These are phyloP conservation scores for Quadroppia sp. DNA, from an alignment of 2,888 invertebrate genomes.

Conservation along the genomic window DNA sequence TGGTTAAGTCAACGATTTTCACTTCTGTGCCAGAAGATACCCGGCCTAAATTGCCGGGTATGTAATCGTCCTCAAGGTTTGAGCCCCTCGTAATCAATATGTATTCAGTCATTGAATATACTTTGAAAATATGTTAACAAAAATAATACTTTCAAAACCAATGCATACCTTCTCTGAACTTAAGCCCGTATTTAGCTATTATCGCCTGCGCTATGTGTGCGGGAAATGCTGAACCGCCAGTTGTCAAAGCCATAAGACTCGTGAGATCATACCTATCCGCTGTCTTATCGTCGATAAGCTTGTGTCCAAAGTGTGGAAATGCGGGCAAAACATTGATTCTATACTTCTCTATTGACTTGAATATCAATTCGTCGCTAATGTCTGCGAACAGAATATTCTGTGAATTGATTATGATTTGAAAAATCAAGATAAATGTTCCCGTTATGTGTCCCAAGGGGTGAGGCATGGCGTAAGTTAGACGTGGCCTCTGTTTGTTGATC, in stretches of 20 bases:
- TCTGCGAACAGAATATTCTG: neutral
- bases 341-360: constrained; percentile 16
- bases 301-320: neutral
- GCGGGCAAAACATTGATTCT: neutral
- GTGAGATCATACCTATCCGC: constrained; percentile 12
- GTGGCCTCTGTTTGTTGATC: too few relatives aligned
- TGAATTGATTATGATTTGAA: too few relatives aligned
- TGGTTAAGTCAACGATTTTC: constrained; percentile 50
- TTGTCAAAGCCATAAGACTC: neutral
- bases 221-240: neutral
- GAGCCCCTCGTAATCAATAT: neutral
- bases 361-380: neutral
- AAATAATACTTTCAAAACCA: neutral
- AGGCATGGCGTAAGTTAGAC: too few relatives aligned
- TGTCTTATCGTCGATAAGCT: neutral
- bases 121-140: too few relatives aligned
- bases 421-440: neutral
- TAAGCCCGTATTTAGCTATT: neutral
- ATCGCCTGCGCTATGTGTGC: neutral
- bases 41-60: neutral
- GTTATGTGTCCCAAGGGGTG: neutral
- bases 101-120: constrained; percentile 18
- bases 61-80: neutral
- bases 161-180: neutral
- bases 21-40: neutral